These are phyloP conservation scores for Antidorcas marsupialis DNA, from an alignment of 2,113 vertebrate species.

Conservation along the genomic window DNA sequence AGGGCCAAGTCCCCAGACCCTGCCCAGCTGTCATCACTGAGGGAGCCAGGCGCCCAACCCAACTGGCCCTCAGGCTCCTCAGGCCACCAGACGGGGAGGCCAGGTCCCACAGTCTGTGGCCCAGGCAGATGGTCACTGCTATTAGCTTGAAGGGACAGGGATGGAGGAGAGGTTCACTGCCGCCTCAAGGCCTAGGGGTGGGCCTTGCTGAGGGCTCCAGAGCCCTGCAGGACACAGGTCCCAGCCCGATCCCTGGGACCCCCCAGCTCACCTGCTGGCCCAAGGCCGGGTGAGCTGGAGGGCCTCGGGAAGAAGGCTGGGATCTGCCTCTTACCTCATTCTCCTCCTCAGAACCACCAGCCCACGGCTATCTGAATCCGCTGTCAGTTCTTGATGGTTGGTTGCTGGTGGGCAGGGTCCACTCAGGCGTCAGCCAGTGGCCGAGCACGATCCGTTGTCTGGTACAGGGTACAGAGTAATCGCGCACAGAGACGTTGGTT, in stretches of 20 bases:
- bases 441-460: not conserved
- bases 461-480: not conserved
- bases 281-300: not conserved
- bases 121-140: not conserved
- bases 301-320: not conserved
- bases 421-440: not conserved
- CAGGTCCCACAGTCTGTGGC: not conserved
- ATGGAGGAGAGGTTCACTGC: not conserved
- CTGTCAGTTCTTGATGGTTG: not conserved
- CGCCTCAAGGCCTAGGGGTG: not conserved
- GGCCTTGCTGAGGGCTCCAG: not conserved
- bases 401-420: not conserved
- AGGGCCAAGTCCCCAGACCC: not conserved
- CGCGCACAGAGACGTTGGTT: not conserved
- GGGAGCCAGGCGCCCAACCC: not conserved
- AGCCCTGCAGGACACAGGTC: not conserved
- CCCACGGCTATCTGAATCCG: not conserved
- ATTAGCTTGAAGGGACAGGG: not conserved
- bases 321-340: not conserved
- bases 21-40: not conserved
- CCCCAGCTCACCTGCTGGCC: not conserved
- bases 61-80: not conserved
- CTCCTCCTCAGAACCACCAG: not conserved
- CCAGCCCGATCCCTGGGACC: not conserved
- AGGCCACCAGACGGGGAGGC: not conserved